Conservation (phyloP, 2,113 vertebrate genomes). For the Bostrychus sinensis region DNA sequence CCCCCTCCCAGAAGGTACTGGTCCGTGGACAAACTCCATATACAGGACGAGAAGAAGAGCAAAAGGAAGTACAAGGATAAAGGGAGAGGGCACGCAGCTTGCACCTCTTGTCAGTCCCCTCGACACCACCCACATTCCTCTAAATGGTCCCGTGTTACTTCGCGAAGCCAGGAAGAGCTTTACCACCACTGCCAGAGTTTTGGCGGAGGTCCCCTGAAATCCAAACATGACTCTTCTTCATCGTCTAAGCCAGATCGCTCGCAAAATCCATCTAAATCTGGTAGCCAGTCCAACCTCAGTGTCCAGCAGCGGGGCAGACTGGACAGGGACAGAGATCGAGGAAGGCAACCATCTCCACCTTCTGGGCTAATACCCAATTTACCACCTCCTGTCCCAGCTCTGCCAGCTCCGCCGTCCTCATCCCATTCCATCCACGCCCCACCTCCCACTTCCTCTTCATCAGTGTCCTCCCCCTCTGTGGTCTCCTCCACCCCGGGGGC, state of each 20-base stretch:
- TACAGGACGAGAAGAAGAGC: constrained; percentile 85
- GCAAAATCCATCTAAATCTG: constrained; percentile 82
- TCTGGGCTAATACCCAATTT: constrained; percentile 62
- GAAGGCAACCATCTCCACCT: constrained; percentile 71
- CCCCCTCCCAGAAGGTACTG: constrained; percentile 88
- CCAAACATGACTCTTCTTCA: constrained; percentile 76
- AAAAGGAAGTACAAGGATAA: constrained; percentile 77
- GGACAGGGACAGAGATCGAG: constrained; percentile 70
- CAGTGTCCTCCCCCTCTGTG: constrained; percentile 77
- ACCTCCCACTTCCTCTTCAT: constrained; percentile 76
- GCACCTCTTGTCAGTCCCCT: constrained; percentile 77
- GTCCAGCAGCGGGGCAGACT: constrained; percentile 76
- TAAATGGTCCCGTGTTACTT: constrained; percentile 73
- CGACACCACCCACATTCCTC: constrained; percentile 58
- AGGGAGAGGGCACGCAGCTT: constrained; percentile 71
- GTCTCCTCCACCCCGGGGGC: constrained; percentile 78
- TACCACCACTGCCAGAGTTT: constrained; percentile 82
- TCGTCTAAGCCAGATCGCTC: constrained; percentile 76
- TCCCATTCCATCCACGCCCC: constrained; percentile 73
- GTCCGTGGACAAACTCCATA: constrained; percentile 90
- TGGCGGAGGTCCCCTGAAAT: constrained; percentile 64
- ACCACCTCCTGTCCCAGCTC: constrained; percentile 71
- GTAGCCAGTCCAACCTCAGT: constrained; percentile 88
- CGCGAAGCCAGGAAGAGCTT: constrained; percentile 84
- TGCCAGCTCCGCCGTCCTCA: constrained; percentile 75